Base-by-base conservation (phyloP, 2,797 vertebrate genomes). In the Coregonus suidteri region DNA sequence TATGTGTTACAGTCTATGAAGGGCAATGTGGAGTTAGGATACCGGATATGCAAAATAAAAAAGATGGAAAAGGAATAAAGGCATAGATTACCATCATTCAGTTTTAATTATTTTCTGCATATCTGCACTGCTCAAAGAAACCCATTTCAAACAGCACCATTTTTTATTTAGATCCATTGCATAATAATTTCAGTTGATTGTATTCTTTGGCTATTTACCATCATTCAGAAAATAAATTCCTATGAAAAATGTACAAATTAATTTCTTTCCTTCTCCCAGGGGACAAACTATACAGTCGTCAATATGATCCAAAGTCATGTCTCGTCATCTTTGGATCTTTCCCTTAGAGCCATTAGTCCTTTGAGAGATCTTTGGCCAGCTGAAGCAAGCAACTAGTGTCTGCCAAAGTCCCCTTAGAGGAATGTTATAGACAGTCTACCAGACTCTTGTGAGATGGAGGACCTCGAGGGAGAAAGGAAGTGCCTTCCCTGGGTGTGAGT, bases 61-160 rank as follows among this genome's bases (percentile, higher is more conserved):
- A 14, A 47, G 2, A 3, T 59, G 71, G 4, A 54, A 41, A 54
- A 31, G 5, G 1, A 54, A 62, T 73, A 59, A 62, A n/a, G 16
- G 9, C 41, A 47, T 47, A 47, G 41, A 47, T 47, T 47, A 47
- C 72, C 18, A 20, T 73, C 11, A 9, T 59, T 73, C 4, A n/a
- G 31, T 54, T 56, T 59, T 59, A 73, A 73, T 73, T 11, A 13
- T 53, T 35, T 34, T 34, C 71, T 54, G 52, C 52, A 34, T 37
- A 35, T 59, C 70, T 54, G 13, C 70, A 6, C 47, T 53, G 20
- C 20, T 13, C 20, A 37, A 52, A 47, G 35, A 69, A 37, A 18
- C 16, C 7, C 18, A 73, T 73, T 16, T 35, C n/a, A 35, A 35
- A 35, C 18, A 34, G 25, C 54, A 18, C 3, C 53, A 30, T 9